Base-by-base conservation (phyloP, 64 coral and sea anemone species). In the Anthopleura sola region DNA sequence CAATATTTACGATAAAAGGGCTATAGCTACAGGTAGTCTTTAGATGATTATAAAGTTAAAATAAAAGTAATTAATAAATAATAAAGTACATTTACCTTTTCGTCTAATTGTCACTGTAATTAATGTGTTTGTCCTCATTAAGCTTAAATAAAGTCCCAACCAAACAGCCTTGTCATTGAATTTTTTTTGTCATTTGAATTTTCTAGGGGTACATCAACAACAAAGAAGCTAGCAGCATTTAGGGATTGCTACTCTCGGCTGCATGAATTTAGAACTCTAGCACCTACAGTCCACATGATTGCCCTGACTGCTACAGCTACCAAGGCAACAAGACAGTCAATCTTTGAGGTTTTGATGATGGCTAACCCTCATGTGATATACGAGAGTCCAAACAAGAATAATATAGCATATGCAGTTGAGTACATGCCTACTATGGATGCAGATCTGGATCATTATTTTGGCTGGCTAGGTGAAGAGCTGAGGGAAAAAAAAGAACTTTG, bases 261-360 rank as follows among this genome's bases (percentile, higher is more conserved):
- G 15, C 76, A 86, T 55, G 90, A 91, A 50, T 82, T 91, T 21
- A 60, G 78, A 68, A 71, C 77, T 6, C 64, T 91, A 38, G 28
- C 85, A 47, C 76, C 90, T 31, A 21, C 24, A n/a, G 34, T 46
- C 17, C 46, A 29, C 38, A 81, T 91, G 36, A 84, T 88, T 48
- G 90, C 85, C 9, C 17, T 92, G 3, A 92, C 80, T 84, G 90
- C 90, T 32, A 92, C 79, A 82, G 85, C 90, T 16, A 87, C 90
- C 75, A 78, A 92, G 54, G 33, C 78, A 36, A 87, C 85, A 24
- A 87, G 37, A 71, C 60, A 83, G 37, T 55, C 60, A 50, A 81
- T 91, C 12, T 82, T 92, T 26, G 85, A 87, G 58, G 86, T 83
- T 49, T 74, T 93, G 0, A 29, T 75, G 19, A 85, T 88, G 91